A percentile compares a stretch with the other conserved stretches of the same genome.
These are phyloP conservation scores for Spongilla lacustris DNA, from an alignment of 37 sponge, comb jelly and placozoan genomes.

Conservation along the genomic window DNA sequence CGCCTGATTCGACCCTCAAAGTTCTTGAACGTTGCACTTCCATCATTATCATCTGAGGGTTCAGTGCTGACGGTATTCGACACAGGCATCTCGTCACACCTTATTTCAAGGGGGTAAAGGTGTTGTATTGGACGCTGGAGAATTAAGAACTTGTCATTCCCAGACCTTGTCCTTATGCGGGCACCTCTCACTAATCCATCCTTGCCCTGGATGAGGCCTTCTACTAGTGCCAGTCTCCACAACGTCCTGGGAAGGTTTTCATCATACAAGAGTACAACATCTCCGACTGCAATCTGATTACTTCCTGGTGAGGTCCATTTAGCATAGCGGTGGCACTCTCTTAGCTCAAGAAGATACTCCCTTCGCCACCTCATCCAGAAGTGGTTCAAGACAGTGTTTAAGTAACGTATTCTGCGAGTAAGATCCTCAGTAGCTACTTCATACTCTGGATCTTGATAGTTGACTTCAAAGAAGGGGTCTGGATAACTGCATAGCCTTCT, in stretches of 20 bases:
- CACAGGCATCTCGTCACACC: neutral
- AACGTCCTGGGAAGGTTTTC: slow-evolving; percentile 4
- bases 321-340: slow-evolving; percentile 17
- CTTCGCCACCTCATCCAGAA: slow-evolving; percentile 40
- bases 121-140: neutral
- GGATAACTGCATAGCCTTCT: slow-evolving; percentile 16
- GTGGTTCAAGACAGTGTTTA: slow-evolving; percentile 11
- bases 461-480: slow-evolving; percentile 9
- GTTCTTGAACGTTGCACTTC: neutral
- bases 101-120: neutral
- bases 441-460: neutral
- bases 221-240: slow-evolving; percentile 13
- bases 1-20: neutral
- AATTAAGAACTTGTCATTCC: neutral
- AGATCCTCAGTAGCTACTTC: neutral
- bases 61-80: neutral
- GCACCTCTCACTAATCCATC: neutral
- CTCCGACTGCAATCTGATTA: slow-evolving; percentile 1
- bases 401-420: neutral
- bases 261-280: slow-evolving; percentile 23
- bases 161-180: neutral
- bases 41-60: slow-evolving; percentile 1
- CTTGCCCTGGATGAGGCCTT: neutral
- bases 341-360: slow-evolving; percentile 35
- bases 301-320: neutral